A percentile compares a stretch with the other conserved stretches of the same genome.
Evolutionary conservation across 2,888 invertebrate species (phyloP).

Genomic region (Galerucella nymphaeae): DNA sequence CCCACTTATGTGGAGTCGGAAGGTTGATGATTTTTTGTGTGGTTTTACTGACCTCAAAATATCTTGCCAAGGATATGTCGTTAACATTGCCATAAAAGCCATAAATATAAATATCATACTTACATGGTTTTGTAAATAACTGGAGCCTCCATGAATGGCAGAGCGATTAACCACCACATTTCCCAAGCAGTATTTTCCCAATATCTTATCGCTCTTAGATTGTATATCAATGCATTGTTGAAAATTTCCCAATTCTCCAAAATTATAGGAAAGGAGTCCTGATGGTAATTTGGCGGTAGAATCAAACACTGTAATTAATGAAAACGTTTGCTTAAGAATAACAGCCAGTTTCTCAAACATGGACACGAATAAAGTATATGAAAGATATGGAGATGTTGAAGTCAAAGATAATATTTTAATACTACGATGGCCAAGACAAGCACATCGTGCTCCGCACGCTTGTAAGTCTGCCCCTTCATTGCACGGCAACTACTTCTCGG

Average conservation of each 20-base stretch:
- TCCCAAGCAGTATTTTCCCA: slow-evolving; percentile 48
- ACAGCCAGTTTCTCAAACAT: background rate
- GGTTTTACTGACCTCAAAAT: too few relatives aligned
- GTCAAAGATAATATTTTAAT: too few relatives aligned
- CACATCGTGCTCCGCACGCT: too few relatives aligned
- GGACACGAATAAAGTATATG: too few relatives aligned
- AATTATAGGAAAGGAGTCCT: slow-evolving; percentile 30
- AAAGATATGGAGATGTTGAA: too few relatives aligned
- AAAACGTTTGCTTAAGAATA: background rate
- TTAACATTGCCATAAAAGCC: too few relatives aligned
- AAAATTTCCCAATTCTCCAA: slow-evolving; percentile 35
- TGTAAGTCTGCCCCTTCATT: too few relatives aligned
- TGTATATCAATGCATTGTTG: slow-evolving; percentile 28
- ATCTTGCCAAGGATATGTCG: too few relatives aligned
- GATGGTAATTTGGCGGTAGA: slow-evolving; percentile 30
- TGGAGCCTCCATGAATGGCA: background rate
- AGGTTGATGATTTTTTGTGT: too few relatives aligned
- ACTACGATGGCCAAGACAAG: too few relatives aligned
- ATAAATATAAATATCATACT: background rate
- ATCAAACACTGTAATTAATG: slow-evolving; percentile 31
- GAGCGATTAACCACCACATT: slow-evolving; percentile 13
- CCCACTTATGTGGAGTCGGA: too few relatives aligned
- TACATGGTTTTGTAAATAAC: background rate
- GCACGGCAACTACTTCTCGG: too few relatives aligned
- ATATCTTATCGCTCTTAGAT: slow-evolving; percentile 18